Conservation (phyloP, 2,888 invertebrate species). For the Mythimna vitellina region DNA sequence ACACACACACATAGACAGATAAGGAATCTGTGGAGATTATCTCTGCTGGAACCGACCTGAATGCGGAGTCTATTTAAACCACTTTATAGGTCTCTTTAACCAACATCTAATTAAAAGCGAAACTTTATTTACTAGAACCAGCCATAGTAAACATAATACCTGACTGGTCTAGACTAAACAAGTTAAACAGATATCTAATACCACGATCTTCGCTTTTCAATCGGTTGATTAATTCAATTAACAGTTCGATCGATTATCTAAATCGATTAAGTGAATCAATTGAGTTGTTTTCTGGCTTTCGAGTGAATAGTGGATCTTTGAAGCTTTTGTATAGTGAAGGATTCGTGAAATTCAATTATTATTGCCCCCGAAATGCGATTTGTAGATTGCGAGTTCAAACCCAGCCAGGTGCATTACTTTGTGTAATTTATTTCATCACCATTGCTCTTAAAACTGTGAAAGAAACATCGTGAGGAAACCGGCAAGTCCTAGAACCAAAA, state of each 20-base stretch:
- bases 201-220: constrained; percentile 55
- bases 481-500: too few relatives aligned
- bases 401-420: too few relatives aligned
- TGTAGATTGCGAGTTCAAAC: too few relatives aligned
- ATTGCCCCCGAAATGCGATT: too few relatives aligned
- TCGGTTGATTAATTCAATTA: constrained; percentile 60
- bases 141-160: constrained; percentile 39
- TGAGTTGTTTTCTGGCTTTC: constrained; percentile 31
- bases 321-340: constrained; percentile 13
- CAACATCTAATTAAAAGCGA: constrained; percentile 46
- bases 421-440: too few relatives aligned
- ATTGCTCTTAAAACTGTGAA: too few relatives aligned
- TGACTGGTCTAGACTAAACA: constrained; percentile 33
- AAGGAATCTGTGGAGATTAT: too few relatives aligned
- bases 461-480: too few relatives aligned
- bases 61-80: neutral
- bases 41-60: too few relatives aligned
- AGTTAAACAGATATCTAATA: constrained; percentile 43
- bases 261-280: constrained; percentile 37
- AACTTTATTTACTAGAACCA: constrained; percentile 40
- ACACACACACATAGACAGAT: too few relatives aligned
- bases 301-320: constrained; percentile 25
- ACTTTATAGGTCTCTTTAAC: constrained; percentile 3
- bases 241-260: constrained; percentile 50
- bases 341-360: neutral